Evolutionary conservation across 2,888 invertebrate species (phyloP), one percentile per base, ranked within the genome.

Genomic region (Synanthedon formicaeformis): DNA sequence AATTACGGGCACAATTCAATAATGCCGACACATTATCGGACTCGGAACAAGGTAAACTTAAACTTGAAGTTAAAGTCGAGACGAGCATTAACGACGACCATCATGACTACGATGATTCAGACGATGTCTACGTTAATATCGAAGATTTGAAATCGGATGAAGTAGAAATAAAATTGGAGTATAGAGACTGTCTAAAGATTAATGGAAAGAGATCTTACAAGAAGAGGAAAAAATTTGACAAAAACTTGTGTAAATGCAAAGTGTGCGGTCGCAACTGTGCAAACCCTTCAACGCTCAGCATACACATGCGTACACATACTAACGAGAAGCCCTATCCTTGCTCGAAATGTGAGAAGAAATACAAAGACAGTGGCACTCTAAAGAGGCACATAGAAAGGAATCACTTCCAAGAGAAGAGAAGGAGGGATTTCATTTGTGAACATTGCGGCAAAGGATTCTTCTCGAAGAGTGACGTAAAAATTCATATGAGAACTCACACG

Each of bases 381-480:
- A 81, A 78, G 54, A 64, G 77, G 12, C 85, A 85, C 52, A 60
- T 64, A 3, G 69, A 73, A 27, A 70, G 73, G 56, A 73, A 75
- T 52, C 82, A 84, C 55, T 56, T 62, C 2, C 57, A 61, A 11
- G 62, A 50, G 5, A 40, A 58, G n/a, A 64, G 81, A 52, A 65
- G 69, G 49, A 67, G 75, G 1, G 70, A 75, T 13, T 80, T 75
- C 51, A 73, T 76, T 11, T 86, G 86, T 62, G 85, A 84, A 56
- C 69, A 65, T 40, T 86, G 86, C 61, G 83, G 83, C 0, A 85
- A 84, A 66, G 69, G 72, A 0, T 85, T 85, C 54, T 78, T 62
- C 54, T 69, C 76, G 5, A 79, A 79, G 59, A 64, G 58, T 56
- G 75, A 79, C 62, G 69, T 84, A 1, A 69, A 68, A 23, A 67